phyloP scores from a whole-genome alignment of 92 coral and sea anemone species.

The Actinostola sp. region DNA sequence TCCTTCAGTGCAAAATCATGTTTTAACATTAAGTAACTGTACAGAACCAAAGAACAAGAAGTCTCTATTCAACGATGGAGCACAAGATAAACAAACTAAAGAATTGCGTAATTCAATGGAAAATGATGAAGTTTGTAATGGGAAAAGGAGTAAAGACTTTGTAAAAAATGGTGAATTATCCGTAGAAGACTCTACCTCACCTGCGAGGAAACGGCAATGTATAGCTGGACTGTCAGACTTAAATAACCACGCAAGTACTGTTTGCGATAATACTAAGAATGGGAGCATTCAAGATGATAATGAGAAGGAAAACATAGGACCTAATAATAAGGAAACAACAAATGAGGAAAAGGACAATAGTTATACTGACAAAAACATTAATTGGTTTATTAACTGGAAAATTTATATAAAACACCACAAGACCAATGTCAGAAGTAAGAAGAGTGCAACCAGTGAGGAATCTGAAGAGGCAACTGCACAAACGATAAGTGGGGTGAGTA shows the following conservation, averaged over 20 bases:
- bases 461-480: not conserved
- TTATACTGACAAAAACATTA: not conserved
- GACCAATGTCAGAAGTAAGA: not conserved
- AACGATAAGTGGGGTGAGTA: not conserved
- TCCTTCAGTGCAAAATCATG: no score
- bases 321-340: not conserved
- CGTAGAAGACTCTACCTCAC: slow-evolving; percentile 13
- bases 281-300: no score
- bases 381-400: slow-evolving; percentile 33
- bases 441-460: not conserved
- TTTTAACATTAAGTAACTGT: no score
- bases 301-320: slow-evolving; percentile 13
- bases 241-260: not conserved
- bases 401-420: slow-evolving; percentile 3
- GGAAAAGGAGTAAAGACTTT: slow-evolving; percentile 3
- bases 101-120: not conserved
- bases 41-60: no score
- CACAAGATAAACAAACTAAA: not conserved
- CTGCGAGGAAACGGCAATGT: slow-evolving; percentile 54
- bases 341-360: not conserved
- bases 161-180: not conserved
- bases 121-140: slow-evolving; percentile 1
- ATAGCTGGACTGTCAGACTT: slow-evolving; percentile 11
- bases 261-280: not conserved
- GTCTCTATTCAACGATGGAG: not conserved